phyloP scores from a whole-genome alignment of 2,888 invertebrate genomes.

The Bembecia ichneumoniformis region DNA sequence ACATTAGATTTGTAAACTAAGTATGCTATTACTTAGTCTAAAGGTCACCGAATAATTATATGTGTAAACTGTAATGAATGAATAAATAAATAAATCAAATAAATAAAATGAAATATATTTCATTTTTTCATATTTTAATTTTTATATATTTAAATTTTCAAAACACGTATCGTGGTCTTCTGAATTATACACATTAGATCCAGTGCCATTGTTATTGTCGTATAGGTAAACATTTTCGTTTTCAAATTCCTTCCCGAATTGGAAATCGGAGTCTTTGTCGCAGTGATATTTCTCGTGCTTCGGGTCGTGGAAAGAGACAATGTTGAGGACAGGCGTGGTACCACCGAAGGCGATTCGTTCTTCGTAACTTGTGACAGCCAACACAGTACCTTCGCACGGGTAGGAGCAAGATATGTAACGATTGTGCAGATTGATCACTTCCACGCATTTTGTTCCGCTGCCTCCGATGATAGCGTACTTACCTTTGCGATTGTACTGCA shows the following conservation, averaged over 20 bases:
- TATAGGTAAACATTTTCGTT: neutral
- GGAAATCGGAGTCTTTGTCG: slow-evolving; percentile 12
- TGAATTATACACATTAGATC: no score
- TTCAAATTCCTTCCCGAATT: neutral
- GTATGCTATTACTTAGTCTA: no score
- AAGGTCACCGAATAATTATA: no score
- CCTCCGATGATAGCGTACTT: slow-evolving; percentile 62
- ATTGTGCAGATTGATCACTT: slow-evolving; percentile 60
- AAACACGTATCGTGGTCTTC: no score
- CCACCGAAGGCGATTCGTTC: slow-evolving; percentile 59
- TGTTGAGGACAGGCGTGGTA: slow-evolving; percentile 43
- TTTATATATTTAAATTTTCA: no score
- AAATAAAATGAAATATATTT: no score
- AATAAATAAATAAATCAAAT: no score
- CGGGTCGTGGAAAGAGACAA: slow-evolving; percentile 55
- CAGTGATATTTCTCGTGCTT: slow-evolving; percentile 47
- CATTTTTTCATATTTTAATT: no score
- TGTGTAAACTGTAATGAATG: no score
- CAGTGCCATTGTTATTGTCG: neutral
- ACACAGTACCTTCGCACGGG: slow-evolving; percentile 40
- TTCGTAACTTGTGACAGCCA: slow-evolving; percentile 46
- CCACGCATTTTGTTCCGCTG: slow-evolving; percentile 58
- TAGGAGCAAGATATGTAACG: slow-evolving; percentile 58
- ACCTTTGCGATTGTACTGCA: slow-evolving; percentile 60
- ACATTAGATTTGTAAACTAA: no score